Evolutionary conservation across 2,888 invertebrate species (phyloP).

Genomic region (Hirtodrosophila duncani): DNA sequence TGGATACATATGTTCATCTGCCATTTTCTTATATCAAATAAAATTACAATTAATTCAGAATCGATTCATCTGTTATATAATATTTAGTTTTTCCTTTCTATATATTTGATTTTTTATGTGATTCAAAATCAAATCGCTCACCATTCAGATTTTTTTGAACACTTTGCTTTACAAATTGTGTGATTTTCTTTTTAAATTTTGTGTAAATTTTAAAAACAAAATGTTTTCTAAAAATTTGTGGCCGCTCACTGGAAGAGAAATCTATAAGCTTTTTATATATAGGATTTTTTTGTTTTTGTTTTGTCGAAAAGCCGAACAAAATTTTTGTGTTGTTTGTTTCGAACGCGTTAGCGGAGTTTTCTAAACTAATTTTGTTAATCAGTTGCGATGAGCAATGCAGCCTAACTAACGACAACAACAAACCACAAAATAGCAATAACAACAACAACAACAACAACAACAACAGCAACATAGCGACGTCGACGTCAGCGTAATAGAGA

Average conservation of each 20-base stretch:
- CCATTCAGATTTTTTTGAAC: no score
- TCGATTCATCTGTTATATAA: no score
- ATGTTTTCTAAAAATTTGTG: slow-evolving; percentile 10
- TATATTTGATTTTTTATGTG: no score
- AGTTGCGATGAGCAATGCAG: slow-evolving; percentile 53
- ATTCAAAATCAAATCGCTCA: no score
- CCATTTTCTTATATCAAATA: no score
- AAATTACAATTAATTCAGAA: no score
- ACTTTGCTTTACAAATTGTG: no score
- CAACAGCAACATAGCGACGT: slow-evolving; percentile 30
- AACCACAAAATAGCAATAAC: slow-evolving; percentile 39
- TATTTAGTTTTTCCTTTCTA: no score
- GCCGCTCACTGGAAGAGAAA: slow-evolving; percentile 5
- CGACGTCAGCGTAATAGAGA: slow-evolving; percentile 67
- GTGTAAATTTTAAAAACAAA: neutral
- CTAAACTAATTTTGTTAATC: slow-evolving; percentile 76
- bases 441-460: slow-evolving; percentile 12
- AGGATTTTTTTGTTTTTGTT: slow-evolving; percentile 26
- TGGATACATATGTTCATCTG: no score
- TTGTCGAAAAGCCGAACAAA: slow-evolving; percentile 60
- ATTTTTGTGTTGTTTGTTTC: slow-evolving; percentile 68
- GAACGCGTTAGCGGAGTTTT: slow-evolving; percentile 75
- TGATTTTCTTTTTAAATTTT: no score
- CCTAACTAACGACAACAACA: slow-evolving; percentile 61
- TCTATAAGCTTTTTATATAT: slow-evolving; percentile 20